Percentiles rank a stretch among this genome's conserved stretches.
Conservation (phyloP, 2,113 vertebrate genomes). For the Xerus inauris region DNA sequence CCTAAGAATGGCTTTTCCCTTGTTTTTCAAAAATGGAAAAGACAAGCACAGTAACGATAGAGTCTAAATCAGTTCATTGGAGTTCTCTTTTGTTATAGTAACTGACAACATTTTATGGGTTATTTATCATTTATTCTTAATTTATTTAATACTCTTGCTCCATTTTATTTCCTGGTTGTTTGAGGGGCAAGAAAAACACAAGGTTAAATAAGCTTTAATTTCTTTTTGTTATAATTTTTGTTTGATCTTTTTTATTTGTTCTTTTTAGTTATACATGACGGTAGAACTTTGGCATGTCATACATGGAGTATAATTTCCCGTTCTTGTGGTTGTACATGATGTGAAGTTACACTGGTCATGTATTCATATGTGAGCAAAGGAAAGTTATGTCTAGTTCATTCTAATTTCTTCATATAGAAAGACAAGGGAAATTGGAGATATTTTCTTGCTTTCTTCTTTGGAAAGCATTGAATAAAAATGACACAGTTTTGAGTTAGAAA, state of each 20-base stretch:
- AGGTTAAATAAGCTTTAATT: background rate
- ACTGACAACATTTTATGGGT: background rate
- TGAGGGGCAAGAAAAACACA: background rate
- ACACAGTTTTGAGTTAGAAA: background rate
- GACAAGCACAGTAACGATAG: background rate
- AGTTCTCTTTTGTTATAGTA: background rate
- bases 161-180: background rate
- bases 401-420: background rate
- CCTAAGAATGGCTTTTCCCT: background rate
- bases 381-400: background rate
- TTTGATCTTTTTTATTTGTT: no score
- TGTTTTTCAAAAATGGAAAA: conserved; percentile 11
- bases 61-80: background rate
- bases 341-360: no score
- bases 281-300: no score
- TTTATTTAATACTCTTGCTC: background rate
- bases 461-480: background rate
- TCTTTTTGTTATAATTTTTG: background rate
- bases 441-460: conserved; percentile 39
- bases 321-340: no score
- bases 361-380: no score
- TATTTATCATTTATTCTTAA: background rate
- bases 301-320: no score
- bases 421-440: background rate
- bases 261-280: no score